Base-by-base conservation (phyloP, 1,140 invertebrate species). In the Formica exsecta region DNA sequence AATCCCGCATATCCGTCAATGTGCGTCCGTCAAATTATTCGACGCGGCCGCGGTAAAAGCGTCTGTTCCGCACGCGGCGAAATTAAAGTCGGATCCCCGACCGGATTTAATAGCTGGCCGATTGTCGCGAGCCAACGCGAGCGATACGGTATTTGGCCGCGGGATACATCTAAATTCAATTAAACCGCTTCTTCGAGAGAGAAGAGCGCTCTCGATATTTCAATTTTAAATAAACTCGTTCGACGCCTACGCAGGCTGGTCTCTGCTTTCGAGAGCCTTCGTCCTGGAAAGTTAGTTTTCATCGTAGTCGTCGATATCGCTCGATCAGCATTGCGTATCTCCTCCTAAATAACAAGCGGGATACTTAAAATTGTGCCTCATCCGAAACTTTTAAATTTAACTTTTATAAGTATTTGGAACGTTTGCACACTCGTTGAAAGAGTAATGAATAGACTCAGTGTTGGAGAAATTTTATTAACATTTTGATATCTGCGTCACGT, bases 1-100 rank as follows among this genome's bases (percentile, higher is more conserved):
- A 88, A 85, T 66, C 81, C 62, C 68, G 70, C 83, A 76, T 85
- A 89, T 89, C 75, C 71, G 81, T 88, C 88, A 88, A 86, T 57
- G 81, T 75, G 87, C 81, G 87, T 89, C 68, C 87, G 84, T 76
- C 75, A 89, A 89, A 89, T 89, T 89, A 89, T 89, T 89, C 87
- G 87, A 89, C 41, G 87, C 76, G 61, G 73, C 75, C 66, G 65
- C 81, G 79, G 86, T 65, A 75, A 88, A 88, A 88, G 80, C 87
- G 74, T 87, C 84, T 51, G 62, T 61, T 81, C 48, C 51, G 87
- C 80, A 71, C 68, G 80, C 74, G 87, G 87, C 51, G 44, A 89
- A 89, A 89, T 89, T 85, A 70, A 88, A 89, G 87, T 81, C 70
- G 54, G 80, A 76, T 38, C 41, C 75, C 32, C 71, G 65, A 51